Evolutionary conservation across 2,113 vertebrate species (phyloP).

Genomic region (Acanthochromis polyacanthus): DNA sequence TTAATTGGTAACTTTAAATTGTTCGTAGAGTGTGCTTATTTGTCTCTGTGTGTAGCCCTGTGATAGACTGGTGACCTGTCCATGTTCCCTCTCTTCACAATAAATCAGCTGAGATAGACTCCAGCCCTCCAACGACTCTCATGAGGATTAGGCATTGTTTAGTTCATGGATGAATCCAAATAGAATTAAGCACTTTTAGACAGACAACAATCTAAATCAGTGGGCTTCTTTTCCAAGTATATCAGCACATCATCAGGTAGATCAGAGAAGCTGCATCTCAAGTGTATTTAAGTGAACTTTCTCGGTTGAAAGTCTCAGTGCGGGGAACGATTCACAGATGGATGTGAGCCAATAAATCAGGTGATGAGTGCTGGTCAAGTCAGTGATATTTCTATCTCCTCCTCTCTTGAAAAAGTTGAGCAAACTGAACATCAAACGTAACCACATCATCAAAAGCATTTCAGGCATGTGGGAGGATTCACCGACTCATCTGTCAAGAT

Average conservation of each 20-base stretch:
- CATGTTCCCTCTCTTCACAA: no score
- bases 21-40: no score
- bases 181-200: no score
- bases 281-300: slow-evolving; percentile 11
- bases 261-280: not conserved
- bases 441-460: slow-evolving; percentile 50
- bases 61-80: no score
- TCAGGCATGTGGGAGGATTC: slow-evolving; percentile 41
- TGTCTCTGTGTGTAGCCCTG: no score
- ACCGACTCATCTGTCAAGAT: slow-evolving; percentile 25
- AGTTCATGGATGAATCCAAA: no score
- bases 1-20: no score
- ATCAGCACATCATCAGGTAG: not conserved
- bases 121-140: no score
- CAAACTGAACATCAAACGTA: slow-evolving; percentile 33
- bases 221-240: no score
- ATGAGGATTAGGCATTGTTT: no score
- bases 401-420: slow-evolving; percentile 22
- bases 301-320: slow-evolving; percentile 1
- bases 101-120: no score
- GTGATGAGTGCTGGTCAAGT: slow-evolving; percentile 18
- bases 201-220: not conserved
- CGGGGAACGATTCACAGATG: slow-evolving; percentile 6
- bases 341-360: slow-evolving; percentile 45
- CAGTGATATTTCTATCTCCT: slow-evolving; percentile 15